Percentiles rank a stretch among this genome's conserved stretches.
Conservation (phyloP, 1,140 invertebrate genomes). For the Drosophila sucinea region DNA sequence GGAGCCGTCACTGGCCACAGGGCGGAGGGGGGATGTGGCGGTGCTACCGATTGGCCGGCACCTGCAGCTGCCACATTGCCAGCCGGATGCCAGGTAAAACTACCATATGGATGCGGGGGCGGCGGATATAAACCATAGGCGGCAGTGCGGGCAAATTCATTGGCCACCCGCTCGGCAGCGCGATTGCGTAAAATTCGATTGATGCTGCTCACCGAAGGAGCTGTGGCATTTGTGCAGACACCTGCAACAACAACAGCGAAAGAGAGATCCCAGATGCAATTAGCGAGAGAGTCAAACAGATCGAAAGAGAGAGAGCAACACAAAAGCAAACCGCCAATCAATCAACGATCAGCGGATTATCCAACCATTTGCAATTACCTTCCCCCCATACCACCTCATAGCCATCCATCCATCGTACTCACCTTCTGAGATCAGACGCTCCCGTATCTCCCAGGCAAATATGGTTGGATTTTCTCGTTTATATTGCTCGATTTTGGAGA, state of each 20-base stretch:
- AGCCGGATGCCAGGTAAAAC: slow-evolving; percentile 83
- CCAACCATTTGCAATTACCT: slow-evolving; percentile 61
- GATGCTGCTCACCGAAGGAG: slow-evolving; percentile 95
- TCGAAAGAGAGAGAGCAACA: slow-evolving; percentile 25
- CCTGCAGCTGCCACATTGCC: slow-evolving; percentile 54
- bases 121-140: slow-evolving; percentile 94
- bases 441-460: slow-evolving; percentile 98
- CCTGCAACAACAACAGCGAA: slow-evolving; percentile 49
- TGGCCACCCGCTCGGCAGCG: slow-evolving; percentile 94
- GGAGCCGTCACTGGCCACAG: slow-evolving; percentile 69
- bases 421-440: slow-evolving; percentile 97
- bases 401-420: slow-evolving; percentile 75
- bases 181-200: slow-evolving; percentile 95
- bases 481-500: slow-evolving; percentile 98
- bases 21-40: slow-evolving; percentile 55
- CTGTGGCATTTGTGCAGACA: slow-evolving; percentile 95
- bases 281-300: slow-evolving; percentile 34
- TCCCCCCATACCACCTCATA: not conserved
- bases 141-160: slow-evolving; percentile 95
- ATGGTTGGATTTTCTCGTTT: slow-evolving; percentile 98
- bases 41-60: slow-evolving; percentile 52
- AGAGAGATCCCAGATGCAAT: slow-evolving; percentile 27
- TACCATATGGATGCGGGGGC: slow-evolving; percentile 86
- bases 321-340: slow-evolving; percentile 50
- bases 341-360: slow-evolving; percentile 53